A percentile compares a stretch with the other conserved stretches of the same genome.
phyloP scores from a whole-genome alignment of 2,888 invertebrate genomes.

The Drosophila emarginata region DNA sequence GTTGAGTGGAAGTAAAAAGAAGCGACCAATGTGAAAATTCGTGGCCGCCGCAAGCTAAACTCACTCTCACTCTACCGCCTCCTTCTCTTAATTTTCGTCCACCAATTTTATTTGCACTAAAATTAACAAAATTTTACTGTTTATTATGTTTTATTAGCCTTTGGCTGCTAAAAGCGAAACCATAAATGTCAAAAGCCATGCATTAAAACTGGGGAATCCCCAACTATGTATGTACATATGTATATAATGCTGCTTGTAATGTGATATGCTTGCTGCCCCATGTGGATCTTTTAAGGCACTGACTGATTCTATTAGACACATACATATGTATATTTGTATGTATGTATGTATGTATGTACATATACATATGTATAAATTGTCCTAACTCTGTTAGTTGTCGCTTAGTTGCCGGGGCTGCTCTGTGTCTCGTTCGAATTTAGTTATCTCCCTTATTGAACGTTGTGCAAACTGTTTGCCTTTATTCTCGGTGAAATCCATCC shows the following conservation, averaged over 20 bases:
- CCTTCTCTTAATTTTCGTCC: neutral
- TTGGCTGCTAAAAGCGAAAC: neutral
- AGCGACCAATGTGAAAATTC: slow-evolving; percentile 46
- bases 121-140: slow-evolving; percentile 32
- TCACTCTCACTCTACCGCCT: neutral
- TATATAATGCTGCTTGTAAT: neutral
- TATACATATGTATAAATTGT: neutral
- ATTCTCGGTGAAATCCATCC: slow-evolving; percentile 47
- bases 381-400: neutral
- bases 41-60: slow-evolving; percentile 17
- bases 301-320: neutral
- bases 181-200: neutral
- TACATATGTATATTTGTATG: neutral
- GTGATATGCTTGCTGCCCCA: slow-evolving; percentile 10
- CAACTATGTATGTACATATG: no score
- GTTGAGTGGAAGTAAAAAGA: neutral
- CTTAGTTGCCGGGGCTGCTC: neutral
- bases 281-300: slow-evolving; percentile 1
- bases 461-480: slow-evolving; percentile 47
- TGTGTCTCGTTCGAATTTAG: neutral
- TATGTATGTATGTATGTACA: neutral
- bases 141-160: slow-evolving; percentile 41
- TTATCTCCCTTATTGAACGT: slow-evolving; percentile 13
- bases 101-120: slow-evolving; percentile 32
- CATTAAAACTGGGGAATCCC: neutral